phyloP scores from a whole-genome alignment of 2,888 invertebrate genomes.

The Patella pellucida region DNA sequence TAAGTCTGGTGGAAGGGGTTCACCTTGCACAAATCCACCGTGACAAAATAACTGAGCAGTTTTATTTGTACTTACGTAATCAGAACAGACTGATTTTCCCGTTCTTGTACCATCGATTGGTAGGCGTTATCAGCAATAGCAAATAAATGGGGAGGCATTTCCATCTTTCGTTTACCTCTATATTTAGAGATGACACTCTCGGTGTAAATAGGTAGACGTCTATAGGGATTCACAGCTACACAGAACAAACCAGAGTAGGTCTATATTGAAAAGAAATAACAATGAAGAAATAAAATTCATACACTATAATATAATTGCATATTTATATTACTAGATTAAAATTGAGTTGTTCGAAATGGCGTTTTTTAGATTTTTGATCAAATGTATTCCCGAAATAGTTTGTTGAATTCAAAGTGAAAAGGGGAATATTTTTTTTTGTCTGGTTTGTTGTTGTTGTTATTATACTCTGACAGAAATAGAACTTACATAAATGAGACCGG shows the following conservation, averaged over 20 bases:
- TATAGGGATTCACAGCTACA: conserved; percentile 99
- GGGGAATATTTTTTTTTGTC: too few species aligned
- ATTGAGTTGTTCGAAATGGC: too few species aligned
- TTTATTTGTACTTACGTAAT: not conserved
- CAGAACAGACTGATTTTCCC: conserved; percentile 2
- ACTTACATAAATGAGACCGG: conserved; percentile 66
- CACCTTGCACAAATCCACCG: too few species aligned
- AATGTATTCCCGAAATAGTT: too few species aligned
- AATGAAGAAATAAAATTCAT: conserved; percentile 58
- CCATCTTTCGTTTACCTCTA: conserved; percentile 98
- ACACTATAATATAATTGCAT: too few species aligned
- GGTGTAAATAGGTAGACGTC: conserved; percentile 98
- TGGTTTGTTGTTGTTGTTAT: too few species aligned
- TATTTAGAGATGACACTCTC: conserved; percentile 95
- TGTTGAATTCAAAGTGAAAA: too few species aligned
- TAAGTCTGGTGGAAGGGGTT: too few species aligned
- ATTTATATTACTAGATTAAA: too few species aligned
- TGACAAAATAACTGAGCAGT: too few species aligned
- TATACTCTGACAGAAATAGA: too few species aligned
- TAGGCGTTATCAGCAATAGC: conserved; percentile 99
- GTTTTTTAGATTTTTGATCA: too few species aligned
- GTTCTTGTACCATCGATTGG: conserved; percentile 97
- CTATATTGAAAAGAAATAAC: conserved; percentile 74
- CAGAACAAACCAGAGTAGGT: conserved; percentile 99
- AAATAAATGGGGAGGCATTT: conserved; percentile 99